Conservation (phyloP, 1,140 invertebrate species). For the Sitodiplosis mosellana region DNA sequence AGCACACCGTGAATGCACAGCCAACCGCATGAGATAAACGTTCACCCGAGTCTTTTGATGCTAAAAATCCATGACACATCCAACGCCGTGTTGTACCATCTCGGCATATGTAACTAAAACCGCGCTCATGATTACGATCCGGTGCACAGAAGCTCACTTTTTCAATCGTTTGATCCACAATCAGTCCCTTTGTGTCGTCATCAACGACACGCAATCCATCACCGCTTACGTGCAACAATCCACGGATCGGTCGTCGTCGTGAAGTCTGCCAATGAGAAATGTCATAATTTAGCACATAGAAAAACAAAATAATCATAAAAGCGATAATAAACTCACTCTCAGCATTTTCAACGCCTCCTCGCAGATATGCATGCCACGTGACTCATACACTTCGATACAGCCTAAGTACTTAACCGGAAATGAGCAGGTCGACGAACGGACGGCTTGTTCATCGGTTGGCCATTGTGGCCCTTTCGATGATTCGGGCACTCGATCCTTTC, state of each 20-base stretch:
- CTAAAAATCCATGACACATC: conserved; percentile 99
- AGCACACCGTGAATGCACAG: conserved; percentile 94
- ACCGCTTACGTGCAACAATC: conserved; percentile 87
- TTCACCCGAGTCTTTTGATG: conserved; percentile 91
- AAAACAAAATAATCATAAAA: background rate
- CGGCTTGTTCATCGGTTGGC: conserved; percentile 94
- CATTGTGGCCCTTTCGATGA: conserved; percentile 92
- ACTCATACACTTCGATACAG: conserved; percentile 97
- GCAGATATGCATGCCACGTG: conserved; percentile 97
- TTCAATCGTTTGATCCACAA: conserved; percentile 99
- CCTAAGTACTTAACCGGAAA: conserved; percentile 98
- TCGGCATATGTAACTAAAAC: conserved; percentile 57
- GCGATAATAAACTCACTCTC: conserved; percentile 38
- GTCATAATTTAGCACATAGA: background rate
- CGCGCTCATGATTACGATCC: conserved; percentile 93
- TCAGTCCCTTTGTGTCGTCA: conserved; percentile 94
- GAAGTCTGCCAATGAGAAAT: conserved; percentile 52
- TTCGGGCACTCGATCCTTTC: conserved; percentile 67
- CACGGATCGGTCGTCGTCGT: conserved; percentile 63
- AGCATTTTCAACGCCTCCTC: conserved; percentile 94
- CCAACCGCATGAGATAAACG: conserved; percentile 96
- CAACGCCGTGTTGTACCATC: conserved; percentile 57
- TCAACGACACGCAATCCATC: conserved; percentile 95
- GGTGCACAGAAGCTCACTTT: conserved; percentile 99
- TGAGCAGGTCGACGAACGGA: conserved; percentile 84